phyloP scores from a whole-genome alignment of 53 echinoderm and acorn worm species.

The Temnopleurus reevesii region DNA sequence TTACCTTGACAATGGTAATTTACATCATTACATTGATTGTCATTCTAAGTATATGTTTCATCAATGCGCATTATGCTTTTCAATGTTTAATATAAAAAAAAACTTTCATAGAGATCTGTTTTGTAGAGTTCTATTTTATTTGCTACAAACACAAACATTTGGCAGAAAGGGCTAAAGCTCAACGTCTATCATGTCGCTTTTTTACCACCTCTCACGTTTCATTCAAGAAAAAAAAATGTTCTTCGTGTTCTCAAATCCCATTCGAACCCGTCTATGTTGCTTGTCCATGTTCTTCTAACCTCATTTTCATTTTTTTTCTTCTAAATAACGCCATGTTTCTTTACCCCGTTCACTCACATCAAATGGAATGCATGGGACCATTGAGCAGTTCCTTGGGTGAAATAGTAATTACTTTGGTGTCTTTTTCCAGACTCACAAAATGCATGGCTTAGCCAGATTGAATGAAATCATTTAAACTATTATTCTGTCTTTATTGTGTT shows the following conservation, averaged over 20 bases:
- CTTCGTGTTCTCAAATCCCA: neutral
- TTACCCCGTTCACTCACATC: conserved; percentile 28
- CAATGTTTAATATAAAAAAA: no score
- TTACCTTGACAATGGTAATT: no score
- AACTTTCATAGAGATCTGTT: no score
- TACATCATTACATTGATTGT: no score
- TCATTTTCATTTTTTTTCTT: neutral
- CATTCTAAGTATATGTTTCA: no score
- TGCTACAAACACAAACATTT: no score
- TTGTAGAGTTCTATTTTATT: no score
- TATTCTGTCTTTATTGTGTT: conserved; percentile 9
- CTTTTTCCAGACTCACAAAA: conserved; percentile 14
- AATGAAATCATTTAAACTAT: conserved; percentile 40
- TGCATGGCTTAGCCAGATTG: conserved; percentile 22
- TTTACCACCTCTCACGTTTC: neutral
- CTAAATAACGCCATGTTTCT: neutral
- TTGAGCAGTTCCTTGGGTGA: conserved; percentile 57
- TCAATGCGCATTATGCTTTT: no score
- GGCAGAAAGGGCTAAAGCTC: no score
- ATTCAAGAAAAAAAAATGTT: conserved; percentile 4
- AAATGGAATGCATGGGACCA: conserved; percentile 56
- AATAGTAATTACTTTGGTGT: conserved; percentile 51
- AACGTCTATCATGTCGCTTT: neutral
- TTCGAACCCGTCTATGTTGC: neutral
- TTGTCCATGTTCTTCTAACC: neutral